Percentiles rank a stretch among this genome's conserved stretches.
These are phyloP conservation scores for Amphipyra berbera DNA, from an alignment of 2,888 invertebrate species.

Conservation along the genomic window DNA sequence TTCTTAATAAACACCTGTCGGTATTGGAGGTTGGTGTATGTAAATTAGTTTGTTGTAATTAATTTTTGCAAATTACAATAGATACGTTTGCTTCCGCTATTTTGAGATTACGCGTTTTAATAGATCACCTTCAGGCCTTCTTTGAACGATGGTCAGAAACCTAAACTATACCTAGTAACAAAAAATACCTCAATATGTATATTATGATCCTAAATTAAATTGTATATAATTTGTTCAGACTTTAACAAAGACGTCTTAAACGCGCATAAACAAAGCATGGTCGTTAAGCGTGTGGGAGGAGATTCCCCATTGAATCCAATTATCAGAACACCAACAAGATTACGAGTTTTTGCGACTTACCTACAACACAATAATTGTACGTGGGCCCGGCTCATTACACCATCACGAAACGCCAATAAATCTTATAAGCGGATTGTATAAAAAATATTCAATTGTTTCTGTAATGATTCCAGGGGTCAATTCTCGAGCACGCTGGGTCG, in stretches of 20 bases:
- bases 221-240: constrained; percentile 30
- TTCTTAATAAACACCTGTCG: constrained; percentile 74
- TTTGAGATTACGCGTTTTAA: constrained; percentile 5
- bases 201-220: constrained; percentile 11
- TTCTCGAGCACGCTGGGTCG: constrained; percentile 94
- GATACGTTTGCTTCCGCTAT: constrained; percentile 31
- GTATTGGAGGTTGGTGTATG: constrained; percentile 71
- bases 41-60: constrained; percentile 77
- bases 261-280: constrained; percentile 80
- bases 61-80: constrained; percentile 70
- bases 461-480: constrained; percentile 90
- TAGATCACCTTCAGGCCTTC: not conserved
- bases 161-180: not conserved
- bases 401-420: constrained; percentile 72
- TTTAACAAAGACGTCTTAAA: constrained; percentile 62
- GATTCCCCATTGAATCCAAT: constrained; percentile 84
- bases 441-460: constrained; percentile 66
- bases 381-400: constrained; percentile 76
- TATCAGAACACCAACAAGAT: constrained; percentile 77
- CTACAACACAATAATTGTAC: constrained; percentile 75
- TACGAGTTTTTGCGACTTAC: constrained; percentile 79
- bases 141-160: not conserved
- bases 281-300: constrained; percentile 80
- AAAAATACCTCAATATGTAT: not conserved
- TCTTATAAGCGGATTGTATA: constrained; percentile 58